A percentile compares a stretch with the other conserved stretches of the same genome.
Evolutionary conservation across 30 jellyfish, hydroid and myxozoan genomes (phyloP).

Genomic region (Chrysaora quinquecirrha): DNA sequence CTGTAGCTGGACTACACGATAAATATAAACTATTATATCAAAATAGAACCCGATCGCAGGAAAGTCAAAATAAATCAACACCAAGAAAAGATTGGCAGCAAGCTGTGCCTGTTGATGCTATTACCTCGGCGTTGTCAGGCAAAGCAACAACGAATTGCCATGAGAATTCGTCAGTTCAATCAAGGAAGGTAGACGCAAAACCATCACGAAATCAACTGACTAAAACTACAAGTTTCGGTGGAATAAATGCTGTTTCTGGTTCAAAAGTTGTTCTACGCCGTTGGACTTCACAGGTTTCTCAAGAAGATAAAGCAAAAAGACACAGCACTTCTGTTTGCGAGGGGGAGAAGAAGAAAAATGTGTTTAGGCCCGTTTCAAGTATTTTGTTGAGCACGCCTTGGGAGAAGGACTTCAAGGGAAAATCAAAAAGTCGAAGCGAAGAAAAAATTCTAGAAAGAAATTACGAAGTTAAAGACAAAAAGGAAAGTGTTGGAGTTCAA

Average conservation of each 20-base stretch:
- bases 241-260: conserved; percentile 10
- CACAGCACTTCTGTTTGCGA: conserved; percentile 31
- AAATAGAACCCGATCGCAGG: neutral
- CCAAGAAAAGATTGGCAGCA: neutral
- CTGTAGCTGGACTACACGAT: conserved; percentile 3
- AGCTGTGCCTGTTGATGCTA: neutral
- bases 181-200: neutral
- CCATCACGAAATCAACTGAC: conserved; percentile 13
- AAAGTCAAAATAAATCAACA: neutral
- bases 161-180: too few species aligned
- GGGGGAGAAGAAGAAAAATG: conserved; percentile 32
- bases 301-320: conserved; percentile 32
- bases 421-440: neutral
- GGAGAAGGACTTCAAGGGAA: conserved; percentile 58
- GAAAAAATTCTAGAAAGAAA: conserved; percentile 5
- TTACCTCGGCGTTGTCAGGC: neutral
- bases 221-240: conserved; percentile 52
- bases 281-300: conserved; percentile 41
- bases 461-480: neutral
- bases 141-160: neutral
- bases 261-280: conserved; percentile 67
- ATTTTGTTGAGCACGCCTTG: conserved; percentile 68
- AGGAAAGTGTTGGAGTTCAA: neutral
- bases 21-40: neutral
- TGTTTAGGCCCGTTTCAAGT: conserved; percentile 72